Conservation (phyloP, 1,140 invertebrate species). For the Hylaeus volcanicus region DNA sequence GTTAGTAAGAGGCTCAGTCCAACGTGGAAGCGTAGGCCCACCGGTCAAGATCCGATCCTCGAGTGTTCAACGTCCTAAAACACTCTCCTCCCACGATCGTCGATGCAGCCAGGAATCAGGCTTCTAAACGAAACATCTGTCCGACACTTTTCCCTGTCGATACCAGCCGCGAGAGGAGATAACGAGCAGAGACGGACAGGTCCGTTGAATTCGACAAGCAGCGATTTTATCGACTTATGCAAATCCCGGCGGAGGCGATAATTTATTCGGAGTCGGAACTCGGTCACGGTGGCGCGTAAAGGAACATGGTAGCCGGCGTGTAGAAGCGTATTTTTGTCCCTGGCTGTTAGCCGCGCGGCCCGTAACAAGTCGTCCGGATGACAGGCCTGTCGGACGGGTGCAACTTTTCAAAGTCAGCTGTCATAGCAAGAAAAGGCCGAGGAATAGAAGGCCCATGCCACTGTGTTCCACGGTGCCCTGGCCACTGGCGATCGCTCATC, state of each 20-base stretch:
- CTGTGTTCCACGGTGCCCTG: conserved; percentile 40
- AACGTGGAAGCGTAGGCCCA: too few species aligned
- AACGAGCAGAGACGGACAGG: conserved; percentile 11
- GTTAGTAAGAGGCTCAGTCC: too few species aligned
- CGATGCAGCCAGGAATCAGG: background rate
- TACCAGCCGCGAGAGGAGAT: conserved; percentile 1
- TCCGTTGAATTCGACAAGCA: conserved; percentile 45
- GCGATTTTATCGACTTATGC: conserved; percentile 63
- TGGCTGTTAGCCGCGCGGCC: conserved; percentile 55
- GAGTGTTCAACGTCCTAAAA: background rate
- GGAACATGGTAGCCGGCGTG: conserved; percentile 58
- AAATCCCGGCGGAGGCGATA: conserved; percentile 53
- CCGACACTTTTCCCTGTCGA: conserved; percentile 28
- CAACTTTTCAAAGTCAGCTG: conserved; percentile 73
- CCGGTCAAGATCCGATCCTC: too few species aligned
- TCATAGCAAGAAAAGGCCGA: conserved; percentile 54
- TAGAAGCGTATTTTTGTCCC: conserved; percentile 65
- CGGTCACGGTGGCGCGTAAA: conserved; percentile 60
- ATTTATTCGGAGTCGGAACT: conserved; percentile 56
- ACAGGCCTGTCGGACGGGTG: conserved; percentile 71
- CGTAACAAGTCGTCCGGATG: conserved; percentile 65
- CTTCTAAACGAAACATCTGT: conserved; percentile 41
- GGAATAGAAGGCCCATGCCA: conserved; percentile 58
- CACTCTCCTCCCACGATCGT: background rate
- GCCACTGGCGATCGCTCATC: conserved; percentile 45